Conservation (phyloP, 2,113 vertebrate species). For the Planiliza haematocheilus region DNA sequence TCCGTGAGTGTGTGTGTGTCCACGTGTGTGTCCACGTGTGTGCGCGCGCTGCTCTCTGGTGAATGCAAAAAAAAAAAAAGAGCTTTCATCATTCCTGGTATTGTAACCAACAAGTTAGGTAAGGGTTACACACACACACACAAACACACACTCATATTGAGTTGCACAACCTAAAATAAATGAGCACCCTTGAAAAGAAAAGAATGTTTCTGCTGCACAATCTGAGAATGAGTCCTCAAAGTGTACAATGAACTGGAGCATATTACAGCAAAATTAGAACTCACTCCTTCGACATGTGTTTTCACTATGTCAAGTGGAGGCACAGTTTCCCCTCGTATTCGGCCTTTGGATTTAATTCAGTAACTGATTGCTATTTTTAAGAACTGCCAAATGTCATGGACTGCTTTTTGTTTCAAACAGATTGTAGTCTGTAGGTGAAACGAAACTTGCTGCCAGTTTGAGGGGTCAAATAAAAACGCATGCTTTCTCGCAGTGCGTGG, state of each 20-base stretch:
- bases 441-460: constrained; percentile 22
- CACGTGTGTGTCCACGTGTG: constrained; percentile 1
- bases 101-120: constrained; percentile 52
- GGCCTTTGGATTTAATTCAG: constrained; percentile 68
- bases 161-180: constrained; percentile 24
- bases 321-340: constrained; percentile 52
- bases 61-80: constrained; percentile 43
- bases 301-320: constrained; percentile 64
- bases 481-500: not conserved
- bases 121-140: constrained; percentile 25
- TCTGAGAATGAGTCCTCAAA: constrained; percentile 28
- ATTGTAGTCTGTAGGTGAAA: constrained; percentile 31
- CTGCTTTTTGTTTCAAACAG: constrained; percentile 55
- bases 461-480: not conserved
- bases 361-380: constrained; percentile 75
- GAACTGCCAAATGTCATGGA: constrained; percentile 66
- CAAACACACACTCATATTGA: not conserved
- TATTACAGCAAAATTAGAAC: constrained; percentile 54
- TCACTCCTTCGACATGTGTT: constrained; percentile 71
- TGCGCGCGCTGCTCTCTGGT: constrained; percentile 54
- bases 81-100: constrained; percentile 66
- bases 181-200: constrained; percentile 19
- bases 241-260: constrained; percentile 50
- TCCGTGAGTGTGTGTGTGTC: not conserved
- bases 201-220: constrained; percentile 11